Base-by-base conservation (phyloP, 1,140 invertebrate species). In the Wiebesia pumilae region DNA sequence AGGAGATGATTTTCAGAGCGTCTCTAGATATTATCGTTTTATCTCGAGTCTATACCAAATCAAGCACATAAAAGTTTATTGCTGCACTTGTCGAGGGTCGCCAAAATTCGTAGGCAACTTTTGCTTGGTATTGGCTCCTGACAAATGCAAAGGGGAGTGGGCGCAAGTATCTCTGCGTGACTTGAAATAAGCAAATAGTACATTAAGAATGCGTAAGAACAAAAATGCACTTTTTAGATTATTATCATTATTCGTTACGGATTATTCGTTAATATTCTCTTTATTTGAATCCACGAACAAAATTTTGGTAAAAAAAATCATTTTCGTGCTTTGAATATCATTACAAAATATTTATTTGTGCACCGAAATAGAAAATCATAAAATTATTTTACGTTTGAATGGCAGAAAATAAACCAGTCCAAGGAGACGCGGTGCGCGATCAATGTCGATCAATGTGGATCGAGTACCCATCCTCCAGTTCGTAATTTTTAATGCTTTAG, bases 21-120 rank as follows among this genome's bases (percentile, higher is more conserved):
- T n/a, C 30, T n/a, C 16, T 71, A 71, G 69, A 71, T 71, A 71
- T 71, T 71, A 71, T 38, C 69, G 21, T 38, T 35, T 71, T 71
- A 71, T 71, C 69, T 38, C 16, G 35, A 71, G 16, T 38, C 35
- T 38, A 38, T 71, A 24, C 69, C 35, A 33, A 33, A 71, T 38
- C 33, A 16, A 33, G 2, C 3, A 19, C n/a, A 71, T 71, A 71
- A 71, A 71, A 71, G 69, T 71, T 71, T 71, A 71, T 71, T 71
- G 9, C 69, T 38, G 35, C 12, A 71, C 35, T 71, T 71, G 69
- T 38, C 7, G 69, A 38, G 69, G 69, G 0, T 3, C 9, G n/a
- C 19, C 33, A 71, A 35, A 38, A 71, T 1, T 21, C 35, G 16
- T 71, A 71, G 33, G 19, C 69, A 71, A 71, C 1, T 71, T 71